Evolutionary conservation across 2,888 invertebrate genomes (phyloP), one percentile per base, ranked within the genome.

Genomic region (Drosophila lacicola): DNA sequence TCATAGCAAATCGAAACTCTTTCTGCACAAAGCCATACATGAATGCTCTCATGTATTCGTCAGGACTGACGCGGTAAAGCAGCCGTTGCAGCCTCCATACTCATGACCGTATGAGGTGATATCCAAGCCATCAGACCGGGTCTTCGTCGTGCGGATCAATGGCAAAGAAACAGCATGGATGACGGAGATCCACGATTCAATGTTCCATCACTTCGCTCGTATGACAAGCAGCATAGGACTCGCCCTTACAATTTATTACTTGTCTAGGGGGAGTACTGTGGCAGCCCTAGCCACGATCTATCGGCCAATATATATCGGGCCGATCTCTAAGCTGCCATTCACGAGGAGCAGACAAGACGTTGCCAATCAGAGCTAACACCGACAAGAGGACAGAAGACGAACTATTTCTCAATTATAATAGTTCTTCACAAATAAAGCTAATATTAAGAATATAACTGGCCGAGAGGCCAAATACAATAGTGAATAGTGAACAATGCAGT

Each of bases 1-100:
- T 19, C 49, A 50, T 6, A 50, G 10, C 34, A 50, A 39, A n/a
- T n/a, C 50, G 5, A 51, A 25, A 36, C 21, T 51, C n/a, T 39
- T 25, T n/a, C n/a, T 5, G 36, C 37, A 37, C 21, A 37, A 50
- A 21, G 4, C 13, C 13, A 21, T 37, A 37, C 36, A 50, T 8
- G 21, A 50, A 8, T 50, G 50, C 19, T n/a, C 36, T 4, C n/a
- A 37, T 6, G 50, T 50, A n/a, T 37, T 50, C 17, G 37, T 37
- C 2, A 13, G 37, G 19, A n/a, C 39, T 9, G 39, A 39, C 14
- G n/a, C 8, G 8, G 14, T 14, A 3, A 39, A 41, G 25, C 17
- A 41, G 9, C 41, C 17, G 17, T 3, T 41, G 4, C 10, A 17
- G 4, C 41, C 10, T 2, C 10, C 39, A 14, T 19, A 13, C 17